phyloP scores from a whole-genome alignment of 92 coral and sea anemone genomes.

The Phenganax stokvisi region DNA sequence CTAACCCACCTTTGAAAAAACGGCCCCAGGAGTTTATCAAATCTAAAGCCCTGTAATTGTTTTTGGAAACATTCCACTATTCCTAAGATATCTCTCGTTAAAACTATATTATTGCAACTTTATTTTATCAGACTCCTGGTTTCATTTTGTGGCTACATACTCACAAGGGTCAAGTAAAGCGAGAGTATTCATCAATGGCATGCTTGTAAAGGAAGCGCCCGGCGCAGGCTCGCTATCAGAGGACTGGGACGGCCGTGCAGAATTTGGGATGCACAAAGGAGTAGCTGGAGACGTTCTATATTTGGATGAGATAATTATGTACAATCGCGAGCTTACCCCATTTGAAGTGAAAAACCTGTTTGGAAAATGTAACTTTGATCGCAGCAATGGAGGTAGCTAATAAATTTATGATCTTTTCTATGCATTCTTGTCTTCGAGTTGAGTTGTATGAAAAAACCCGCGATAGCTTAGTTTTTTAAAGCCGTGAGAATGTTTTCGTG shows the following conservation, averaged over 20 bases:
- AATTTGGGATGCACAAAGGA: conserved; percentile 79
- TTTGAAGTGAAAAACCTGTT: conserved; percentile 82
- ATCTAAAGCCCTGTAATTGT: neutral
- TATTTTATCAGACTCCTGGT: conserved; percentile 64
- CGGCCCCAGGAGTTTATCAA: neutral
- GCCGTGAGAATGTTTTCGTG: neutral
- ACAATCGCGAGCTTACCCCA: conserved; percentile 71
- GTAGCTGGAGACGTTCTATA: conserved; percentile 53
- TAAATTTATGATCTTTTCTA: too few species aligned
- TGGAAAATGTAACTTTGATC: conserved; percentile 82
- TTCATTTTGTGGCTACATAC: conserved; percentile 78
- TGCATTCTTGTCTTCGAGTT: too few species aligned
- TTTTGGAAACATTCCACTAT: neutral
- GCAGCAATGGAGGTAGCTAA: conserved; percentile 54
- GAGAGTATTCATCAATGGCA: conserved; percentile 74
- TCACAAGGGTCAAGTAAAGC: conserved; percentile 56
- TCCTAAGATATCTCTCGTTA: neutral
- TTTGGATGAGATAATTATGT: conserved; percentile 75
- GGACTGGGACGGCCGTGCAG: conserved; percentile 97
- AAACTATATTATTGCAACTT: neutral
- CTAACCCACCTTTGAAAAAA: too few species aligned
- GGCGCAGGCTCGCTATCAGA: conserved; percentile 71
- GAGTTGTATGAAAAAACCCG: neutral
- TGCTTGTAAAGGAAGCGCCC: conserved; percentile 63
- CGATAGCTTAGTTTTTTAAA: conserved; percentile 10